Percentiles rank a stretch among this genome's conserved stretches.
Conservation (phyloP, 1,140 invertebrate species). For the Drosophila kurseongensis region DNA sequence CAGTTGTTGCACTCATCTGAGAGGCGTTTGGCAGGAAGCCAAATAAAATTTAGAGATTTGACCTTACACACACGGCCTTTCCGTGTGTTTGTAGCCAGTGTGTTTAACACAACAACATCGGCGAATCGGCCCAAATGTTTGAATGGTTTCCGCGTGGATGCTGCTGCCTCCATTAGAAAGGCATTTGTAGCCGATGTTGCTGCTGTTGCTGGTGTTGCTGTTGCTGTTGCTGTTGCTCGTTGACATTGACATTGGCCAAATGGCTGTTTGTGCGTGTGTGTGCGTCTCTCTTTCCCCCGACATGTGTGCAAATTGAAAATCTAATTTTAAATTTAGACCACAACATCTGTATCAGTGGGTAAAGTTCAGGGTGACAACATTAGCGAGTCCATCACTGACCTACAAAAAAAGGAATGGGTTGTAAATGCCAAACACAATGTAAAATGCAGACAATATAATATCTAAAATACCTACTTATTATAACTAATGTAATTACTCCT, state of each 20-base stretch:
- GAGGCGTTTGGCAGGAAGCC: conserved; percentile 74
- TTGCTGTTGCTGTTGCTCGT: conserved; percentile 47
- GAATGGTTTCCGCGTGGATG: conserved; percentile 75
- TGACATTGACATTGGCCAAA: conserved; percentile 80
- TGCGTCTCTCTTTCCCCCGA: not conserved
- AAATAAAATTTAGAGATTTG: conserved; percentile 80
- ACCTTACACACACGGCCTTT: conserved; percentile 62
- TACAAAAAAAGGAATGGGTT: conserved; percentile 28
- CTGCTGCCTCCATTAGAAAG: conserved; percentile 74
- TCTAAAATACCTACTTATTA: too few species aligned
- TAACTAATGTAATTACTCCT: not conserved
- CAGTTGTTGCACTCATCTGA: conserved; percentile 73
- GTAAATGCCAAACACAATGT: not conserved
- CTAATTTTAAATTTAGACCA: conserved; percentile 64
- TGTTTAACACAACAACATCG: conserved; percentile 15
- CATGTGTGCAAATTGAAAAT: conserved; percentile 49
- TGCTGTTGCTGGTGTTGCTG: conserved; percentile 29
- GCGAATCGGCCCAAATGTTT: conserved; percentile 59
- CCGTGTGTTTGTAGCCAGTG: conserved; percentile 35
- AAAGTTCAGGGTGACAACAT: conserved; percentile 61
- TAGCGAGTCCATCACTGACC: conserved; percentile 35
- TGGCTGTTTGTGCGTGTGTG: conserved; percentile 68
- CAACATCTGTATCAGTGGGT: conserved; percentile 74
- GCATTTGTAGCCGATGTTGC: conserved; percentile 61
- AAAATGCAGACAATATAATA: not conserved